A percentile compares a stretch with the other conserved stretches of the same genome.
These are phyloP conservation scores for Taxidea taxus DNA, from an alignment of 2,113 vertebrate species.

Conservation along the genomic window DNA sequence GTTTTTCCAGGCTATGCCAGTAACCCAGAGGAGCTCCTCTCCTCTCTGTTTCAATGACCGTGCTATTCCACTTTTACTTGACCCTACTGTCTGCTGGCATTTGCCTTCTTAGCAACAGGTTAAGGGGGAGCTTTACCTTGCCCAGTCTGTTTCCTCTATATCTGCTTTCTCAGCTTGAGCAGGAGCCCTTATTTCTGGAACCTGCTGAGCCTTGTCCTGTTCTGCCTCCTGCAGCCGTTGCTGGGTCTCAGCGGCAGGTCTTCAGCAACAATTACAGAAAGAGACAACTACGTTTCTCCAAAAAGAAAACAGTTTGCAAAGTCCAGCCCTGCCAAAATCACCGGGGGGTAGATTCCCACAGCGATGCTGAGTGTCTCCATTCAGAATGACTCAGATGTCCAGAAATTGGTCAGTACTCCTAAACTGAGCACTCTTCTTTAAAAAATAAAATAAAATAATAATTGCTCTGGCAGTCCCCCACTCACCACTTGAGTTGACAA, in stretches of 20 bases:
- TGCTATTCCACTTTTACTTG: background rate
- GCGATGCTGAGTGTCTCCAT: background rate
- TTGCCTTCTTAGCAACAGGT: background rate
- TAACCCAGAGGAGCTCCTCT: background rate
- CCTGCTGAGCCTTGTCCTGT: background rate
- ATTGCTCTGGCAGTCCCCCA: background rate
- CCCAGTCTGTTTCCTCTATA: background rate
- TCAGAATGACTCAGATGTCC: background rate
- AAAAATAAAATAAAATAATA: background rate
- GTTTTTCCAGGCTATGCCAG: background rate
- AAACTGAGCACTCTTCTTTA: background rate
- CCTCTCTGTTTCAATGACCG: background rate
- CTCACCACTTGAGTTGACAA: background rate
- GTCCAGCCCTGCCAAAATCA: background rate
- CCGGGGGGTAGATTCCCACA: background rate
- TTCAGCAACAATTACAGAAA: background rate
- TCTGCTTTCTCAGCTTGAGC: background rate
- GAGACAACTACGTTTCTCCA: background rate
- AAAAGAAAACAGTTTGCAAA: background rate
- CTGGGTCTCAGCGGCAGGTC: background rate
- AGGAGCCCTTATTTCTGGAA: background rate
- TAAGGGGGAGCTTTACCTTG: background rate
- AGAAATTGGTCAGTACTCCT: background rate
- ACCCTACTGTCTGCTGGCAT: background rate
- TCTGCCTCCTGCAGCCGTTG: background rate